Base-by-base conservation (phyloP, 2,113 vertebrate species). In the Mobula birostris region DNA sequence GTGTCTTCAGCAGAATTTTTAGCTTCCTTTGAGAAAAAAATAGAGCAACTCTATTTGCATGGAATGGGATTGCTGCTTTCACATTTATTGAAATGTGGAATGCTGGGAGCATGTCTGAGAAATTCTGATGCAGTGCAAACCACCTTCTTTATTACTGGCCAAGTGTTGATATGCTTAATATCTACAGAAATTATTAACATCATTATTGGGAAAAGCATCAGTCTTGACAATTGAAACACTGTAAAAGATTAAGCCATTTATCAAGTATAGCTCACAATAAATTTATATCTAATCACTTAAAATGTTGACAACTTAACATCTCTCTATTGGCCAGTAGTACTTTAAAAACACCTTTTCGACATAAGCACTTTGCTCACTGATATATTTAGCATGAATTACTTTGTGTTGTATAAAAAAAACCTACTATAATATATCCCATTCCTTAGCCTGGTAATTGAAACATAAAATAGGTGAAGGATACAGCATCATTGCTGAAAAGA, bases 1-100 rank as follows among this genome's bases (percentile, higher is more conserved):
- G 91, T 76, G 68, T 93, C 91, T 93, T 56, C 91, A 74, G 91
- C 91, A 93, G 91, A 93, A 93, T 76, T 93, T 76, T 19, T 76
- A 93, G 91, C 70, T 56, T 93, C 24, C 29, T 21, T 74, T 56
- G 7, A 36, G 66, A 32, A 63, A 87, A 11, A 66, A 90, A 19
- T 76, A 93, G 91, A 56, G 91, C 32, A 76, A 93, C 68, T 76
- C 48, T 27, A 48, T 7, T 66, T 93, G 91, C 91, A 93, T 93
- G 91, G 70, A 93, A 93, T 72, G 68, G 70, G 74, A 74, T 76
- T 24, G 24, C 68, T 74, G 68, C 68, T 74, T 93, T 93, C 91
- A 93, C 70, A 48, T 93, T 74, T 93, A 74, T 93, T 74, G 11
- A 74, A 93, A 56, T 74, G 91, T 93, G 91, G 40, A 88, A 66